Conservation (phyloP, 2,797 vertebrate genomes). For the Simalia tracyae region DNA sequence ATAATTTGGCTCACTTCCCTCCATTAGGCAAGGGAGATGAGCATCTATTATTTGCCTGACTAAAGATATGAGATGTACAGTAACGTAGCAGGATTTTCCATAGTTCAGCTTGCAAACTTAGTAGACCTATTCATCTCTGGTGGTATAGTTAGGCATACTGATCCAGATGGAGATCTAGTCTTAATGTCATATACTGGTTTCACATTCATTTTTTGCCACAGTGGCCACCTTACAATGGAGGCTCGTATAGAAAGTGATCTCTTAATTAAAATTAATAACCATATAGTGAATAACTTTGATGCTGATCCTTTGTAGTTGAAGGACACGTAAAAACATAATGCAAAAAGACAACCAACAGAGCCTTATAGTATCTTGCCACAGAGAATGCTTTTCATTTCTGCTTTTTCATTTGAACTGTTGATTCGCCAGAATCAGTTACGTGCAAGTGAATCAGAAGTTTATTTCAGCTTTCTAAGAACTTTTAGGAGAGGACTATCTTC, state of each 20-base stretch:
- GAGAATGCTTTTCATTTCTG: too few species aligned
- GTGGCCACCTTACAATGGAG: neutral
- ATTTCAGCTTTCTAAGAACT: too few species aligned
- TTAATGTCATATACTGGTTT: neutral
- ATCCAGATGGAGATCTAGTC: neutral
- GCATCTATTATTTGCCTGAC: neutral
- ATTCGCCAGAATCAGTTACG: too few species aligned
- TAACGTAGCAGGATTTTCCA: neutral
- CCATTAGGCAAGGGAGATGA: neutral
- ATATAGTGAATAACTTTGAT: neutral
- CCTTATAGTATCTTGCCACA: too few species aligned
- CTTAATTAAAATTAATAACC: neutral
- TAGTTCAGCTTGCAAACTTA: neutral
- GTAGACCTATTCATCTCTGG: neutral
- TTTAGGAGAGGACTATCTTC: too few species aligned
- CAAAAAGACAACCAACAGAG: neutral
- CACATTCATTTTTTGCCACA: neutral
- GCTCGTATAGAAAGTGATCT: neutral
- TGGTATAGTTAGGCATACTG: neutral
- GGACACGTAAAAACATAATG: neutral
- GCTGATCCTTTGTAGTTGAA: neutral
- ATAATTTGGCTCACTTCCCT: neutral
- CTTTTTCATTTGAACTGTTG: too few species aligned
- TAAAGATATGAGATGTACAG: neutral
- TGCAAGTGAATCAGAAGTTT: too few species aligned